Percentiles rank a stretch among this genome's conserved stretches.
Evolutionary conservation across 2,797 vertebrate species (phyloP).

Genomic region (Cheirogaleus major): DNA sequence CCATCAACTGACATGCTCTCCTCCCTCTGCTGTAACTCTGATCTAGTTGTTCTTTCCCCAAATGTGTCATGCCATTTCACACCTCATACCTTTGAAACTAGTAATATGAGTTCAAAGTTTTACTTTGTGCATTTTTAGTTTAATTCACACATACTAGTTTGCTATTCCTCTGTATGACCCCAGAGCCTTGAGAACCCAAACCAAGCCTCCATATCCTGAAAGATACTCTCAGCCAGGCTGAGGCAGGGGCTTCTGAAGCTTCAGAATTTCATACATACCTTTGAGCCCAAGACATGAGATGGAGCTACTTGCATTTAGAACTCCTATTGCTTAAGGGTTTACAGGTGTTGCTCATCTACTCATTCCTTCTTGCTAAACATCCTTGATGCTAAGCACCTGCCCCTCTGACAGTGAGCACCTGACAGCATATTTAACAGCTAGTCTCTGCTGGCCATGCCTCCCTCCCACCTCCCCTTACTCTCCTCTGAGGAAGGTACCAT

Average conservation of each 20-base stretch:
- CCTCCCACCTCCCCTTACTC: fast-evolving
- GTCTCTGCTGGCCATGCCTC: background rate
- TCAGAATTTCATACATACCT: background rate
- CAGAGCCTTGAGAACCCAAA: background rate
- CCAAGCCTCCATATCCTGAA: background rate
- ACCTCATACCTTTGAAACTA: background rate
- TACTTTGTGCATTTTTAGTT: background rate
- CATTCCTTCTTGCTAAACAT: background rate
- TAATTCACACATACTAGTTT: background rate
- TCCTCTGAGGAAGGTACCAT: background rate
- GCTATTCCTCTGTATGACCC: background rate
- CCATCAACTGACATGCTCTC: background rate
- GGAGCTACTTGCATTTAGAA: background rate
- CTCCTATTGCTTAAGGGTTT: background rate
- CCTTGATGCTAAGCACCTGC: background rate
- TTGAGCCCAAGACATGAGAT: background rate
- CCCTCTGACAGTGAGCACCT: background rate
- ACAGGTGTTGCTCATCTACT: background rate
- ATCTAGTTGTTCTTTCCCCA: background rate
- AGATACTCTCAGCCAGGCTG: background rate
- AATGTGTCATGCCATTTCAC: background rate
- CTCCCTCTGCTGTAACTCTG: background rate
- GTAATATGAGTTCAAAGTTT: background rate
- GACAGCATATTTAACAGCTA: background rate
- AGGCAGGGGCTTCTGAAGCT: background rate